phyloP scores from a whole-genome alignment of 2,797 vertebrate species.

The Etheostoma perlongum region DNA sequence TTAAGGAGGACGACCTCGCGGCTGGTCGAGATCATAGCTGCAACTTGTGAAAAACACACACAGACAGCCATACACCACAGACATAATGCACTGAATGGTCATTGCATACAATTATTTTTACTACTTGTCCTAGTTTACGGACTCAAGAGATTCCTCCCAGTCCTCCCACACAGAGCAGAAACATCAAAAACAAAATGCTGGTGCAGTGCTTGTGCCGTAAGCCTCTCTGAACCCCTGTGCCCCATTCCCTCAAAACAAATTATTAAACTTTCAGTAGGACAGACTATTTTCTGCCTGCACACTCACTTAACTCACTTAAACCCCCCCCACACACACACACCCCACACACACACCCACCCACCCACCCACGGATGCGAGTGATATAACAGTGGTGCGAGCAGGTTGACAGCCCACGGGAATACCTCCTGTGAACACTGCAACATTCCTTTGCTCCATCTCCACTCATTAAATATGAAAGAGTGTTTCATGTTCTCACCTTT shows the following conservation, averaged over 20 bases:
- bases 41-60: conserved; percentile 2
- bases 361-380: conserved; percentile 40
- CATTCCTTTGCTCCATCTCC: conserved; percentile 66
- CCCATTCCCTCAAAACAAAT: conserved; percentile 55
- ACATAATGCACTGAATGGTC: conserved; percentile 11
- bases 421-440: conserved; percentile 57
- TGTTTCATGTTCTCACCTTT: conserved; percentile 76
- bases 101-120: conserved; percentile 19
- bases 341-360: conserved; percentile 42
- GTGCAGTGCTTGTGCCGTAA: conserved; percentile 45
- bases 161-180: conserved; percentile 1
- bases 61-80: neutral
- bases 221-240: conserved; percentile 46
- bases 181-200: conserved; percentile 39
- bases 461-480: conserved; percentile 79
- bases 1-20: conserved; percentile 3
- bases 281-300: conserved; percentile 44
- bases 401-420: conserved; percentile 64
- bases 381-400: conserved; percentile 57
- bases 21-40: conserved; percentile 6
- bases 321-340: conserved; percentile 12
- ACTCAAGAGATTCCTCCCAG: neutral
- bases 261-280: conserved; percentile 69
- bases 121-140: conserved; percentile 50
- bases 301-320: conserved; percentile 34